A percentile compares a stretch with the other conserved stretches of the same genome.
These are phyloP conservation scores for Austrolebias charrua DNA, from an alignment of 2,797 vertebrate genomes.

Conservation along the genomic window DNA sequence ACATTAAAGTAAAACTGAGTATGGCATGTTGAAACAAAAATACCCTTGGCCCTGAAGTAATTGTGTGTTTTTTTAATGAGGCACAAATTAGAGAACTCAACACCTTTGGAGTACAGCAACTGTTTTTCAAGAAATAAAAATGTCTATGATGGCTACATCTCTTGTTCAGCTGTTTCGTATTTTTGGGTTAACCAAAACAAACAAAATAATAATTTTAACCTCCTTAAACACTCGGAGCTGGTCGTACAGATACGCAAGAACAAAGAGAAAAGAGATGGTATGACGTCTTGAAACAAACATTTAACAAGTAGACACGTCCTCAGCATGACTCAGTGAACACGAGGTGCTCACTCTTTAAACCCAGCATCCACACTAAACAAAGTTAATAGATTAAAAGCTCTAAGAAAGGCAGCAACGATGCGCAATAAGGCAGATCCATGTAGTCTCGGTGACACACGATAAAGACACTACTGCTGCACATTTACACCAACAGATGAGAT, in stretches of 20 bases:
- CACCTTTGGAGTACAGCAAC: constrained; percentile 45
- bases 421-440: constrained; percentile 91
- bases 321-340: constrained; percentile 49
- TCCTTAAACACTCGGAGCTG: constrained; percentile 27
- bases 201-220: constrained; percentile 29
- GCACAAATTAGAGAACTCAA: constrained; percentile 51
- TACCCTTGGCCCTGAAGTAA: constrained; percentile 5
- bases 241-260: constrained; percentile 41
- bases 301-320: constrained; percentile 72
- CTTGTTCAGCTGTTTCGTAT: constrained; percentile 36
- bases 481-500: constrained; percentile 64
- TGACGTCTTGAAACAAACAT: constrained; percentile 64
- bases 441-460: constrained; percentile 57
- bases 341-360: constrained; percentile 59
- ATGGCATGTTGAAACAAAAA: constrained; percentile 41
- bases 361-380: constrained; percentile 70
- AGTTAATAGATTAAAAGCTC: constrained; percentile 76
- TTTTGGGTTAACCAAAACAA: constrained; percentile 27
- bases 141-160: constrained; percentile 60
- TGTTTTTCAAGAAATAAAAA: constrained; percentile 26
- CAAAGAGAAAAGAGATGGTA: constrained; percentile 53
- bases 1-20: constrained; percentile 37
- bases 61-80: constrained; percentile 23
- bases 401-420: constrained; percentile 92
- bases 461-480: constrained; percentile 62